Conservation (phyloP, 2,888 invertebrate genomes). For the Atethmia centrago region DNA sequence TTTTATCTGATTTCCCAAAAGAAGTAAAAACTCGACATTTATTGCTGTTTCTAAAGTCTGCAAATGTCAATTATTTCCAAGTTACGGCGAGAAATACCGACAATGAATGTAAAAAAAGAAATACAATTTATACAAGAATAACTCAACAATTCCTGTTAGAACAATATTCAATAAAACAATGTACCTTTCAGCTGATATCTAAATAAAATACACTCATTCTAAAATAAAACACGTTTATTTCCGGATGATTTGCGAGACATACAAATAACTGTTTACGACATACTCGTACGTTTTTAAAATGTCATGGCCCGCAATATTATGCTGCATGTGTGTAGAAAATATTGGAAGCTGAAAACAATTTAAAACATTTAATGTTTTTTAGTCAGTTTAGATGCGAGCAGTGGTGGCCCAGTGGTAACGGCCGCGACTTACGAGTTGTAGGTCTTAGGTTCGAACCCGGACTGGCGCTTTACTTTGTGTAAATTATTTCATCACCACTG, state of each 20-base stretch:
- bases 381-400: no score
- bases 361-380: no score
- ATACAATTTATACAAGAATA: background rate
- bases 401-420: no score
- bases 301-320: no score
- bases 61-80: constrained; percentile 36
- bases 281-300: no score
- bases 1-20: background rate
- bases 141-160: constrained; percentile 8
- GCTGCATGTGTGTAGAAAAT: no score
- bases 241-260: background rate
- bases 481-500: no score
- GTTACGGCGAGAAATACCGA: constrained; percentile 11
- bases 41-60: constrained; percentile 11
- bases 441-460: no score
- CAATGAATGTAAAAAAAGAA: background rate
- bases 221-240: constrained; percentile 6
- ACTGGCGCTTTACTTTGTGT: no score
- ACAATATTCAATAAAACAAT: constrained; percentile 8
- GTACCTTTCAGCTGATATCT: background rate
- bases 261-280: no score
- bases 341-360: no score
- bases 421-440: no score
- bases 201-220: background rate
- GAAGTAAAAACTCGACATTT: constrained; percentile 4